Conservation (phyloP, 2,113 vertebrate genomes). For the Albula glossodonta region DNA sequence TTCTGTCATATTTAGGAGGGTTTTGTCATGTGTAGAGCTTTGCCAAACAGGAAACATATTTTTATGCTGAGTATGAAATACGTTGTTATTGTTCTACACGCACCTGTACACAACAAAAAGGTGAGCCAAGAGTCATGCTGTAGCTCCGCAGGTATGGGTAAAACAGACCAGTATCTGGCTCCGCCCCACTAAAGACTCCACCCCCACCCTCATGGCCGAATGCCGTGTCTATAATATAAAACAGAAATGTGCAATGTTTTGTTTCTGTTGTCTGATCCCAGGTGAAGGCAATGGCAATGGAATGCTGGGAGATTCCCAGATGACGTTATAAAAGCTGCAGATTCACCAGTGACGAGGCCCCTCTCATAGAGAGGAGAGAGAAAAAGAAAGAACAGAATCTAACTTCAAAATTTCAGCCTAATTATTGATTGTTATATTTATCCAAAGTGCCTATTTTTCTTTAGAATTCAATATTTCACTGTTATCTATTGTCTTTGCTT, state of each 20-base stretch:
- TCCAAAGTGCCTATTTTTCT: too few relatives aligned
- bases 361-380: too few relatives aligned
- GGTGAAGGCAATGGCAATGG: not conserved
- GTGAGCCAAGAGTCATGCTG: not conserved
- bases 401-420: too few relatives aligned
- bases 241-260: not conserved
- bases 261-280: not conserved
- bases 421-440: too few relatives aligned
- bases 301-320: not conserved
- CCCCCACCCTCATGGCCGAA: not conserved
- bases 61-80: not conserved
- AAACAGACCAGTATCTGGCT: not conserved
- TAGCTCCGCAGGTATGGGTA: not conserved
- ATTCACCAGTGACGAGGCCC: too few relatives aligned
- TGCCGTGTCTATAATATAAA: not conserved
- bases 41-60: too few relatives aligned
- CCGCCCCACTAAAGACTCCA: not conserved
- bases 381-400: too few relatives aligned
- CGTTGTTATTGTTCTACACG: not conserved
- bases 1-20: too few relatives aligned
- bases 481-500: too few relatives aligned
- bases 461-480: too few relatives aligned
- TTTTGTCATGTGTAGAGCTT: too few relatives aligned
- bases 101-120: not conserved
- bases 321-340: too few relatives aligned